Base-by-base conservation (phyloP, 2,888 invertebrate species). In the Nephrotoma flavescens region DNA sequence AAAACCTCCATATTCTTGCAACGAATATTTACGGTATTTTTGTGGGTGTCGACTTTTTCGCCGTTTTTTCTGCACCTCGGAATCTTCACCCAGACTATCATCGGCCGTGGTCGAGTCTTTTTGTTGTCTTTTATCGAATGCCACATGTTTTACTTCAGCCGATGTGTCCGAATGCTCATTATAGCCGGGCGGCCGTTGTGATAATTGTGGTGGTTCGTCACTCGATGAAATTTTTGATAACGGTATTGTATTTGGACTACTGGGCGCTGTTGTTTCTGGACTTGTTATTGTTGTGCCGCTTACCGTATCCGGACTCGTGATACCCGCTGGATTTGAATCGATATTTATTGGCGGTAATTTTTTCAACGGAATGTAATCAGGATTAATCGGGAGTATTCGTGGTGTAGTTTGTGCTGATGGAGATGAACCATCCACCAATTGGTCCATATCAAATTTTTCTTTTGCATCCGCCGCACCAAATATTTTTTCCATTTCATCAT, bases 401-500 rank as follows among this genome's bases (percentile, higher is more conserved):
- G 19, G 2, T 85, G 84, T 84, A n/a, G 42, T 9, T 85, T 42
- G 85, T 19, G 15, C 84, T n/a, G 84, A 42, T 11, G 85, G 6
- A 0, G 85, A 83, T 86, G 87, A 85, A 12, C 41, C 52, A 89
- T 91, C 91, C 88, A 92, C 92, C 88, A 94, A 91, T 87, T 92
- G 92, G 89, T 93, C 92, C 90, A 94, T 93, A 92, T 94, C 93
- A 92, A 94, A 95, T 89, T 93, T 92, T 41, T 91, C 91, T 88
- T 90, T 91, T 89, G 93, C 92, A 87, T 92, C 92, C 88, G 93
- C 93, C 92, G 94, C 94, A 91, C 95, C 96, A 91, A 97, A 96
- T 89, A 96, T 96, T 91, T 96, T 95, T 90, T 96, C 96, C 95
- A 96, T 96, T 93, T 96, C 97, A 91, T 96, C 96, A 92, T 97